phyloP scores from a whole-genome alignment of 2,888 invertebrate species.

The Labia minor region DNA sequence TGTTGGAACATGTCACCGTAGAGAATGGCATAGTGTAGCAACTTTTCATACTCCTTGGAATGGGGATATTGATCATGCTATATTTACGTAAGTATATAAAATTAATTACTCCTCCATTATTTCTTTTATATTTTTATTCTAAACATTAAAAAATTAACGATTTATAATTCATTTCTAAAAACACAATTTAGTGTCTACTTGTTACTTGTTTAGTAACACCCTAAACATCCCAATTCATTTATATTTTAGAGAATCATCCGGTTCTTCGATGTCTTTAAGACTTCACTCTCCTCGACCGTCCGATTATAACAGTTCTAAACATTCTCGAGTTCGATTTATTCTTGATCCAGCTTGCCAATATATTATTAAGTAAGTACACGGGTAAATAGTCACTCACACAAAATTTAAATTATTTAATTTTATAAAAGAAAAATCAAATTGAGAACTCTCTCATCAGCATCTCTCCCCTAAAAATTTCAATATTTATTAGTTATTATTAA shows the following conservation, averaged over 20 bases:
- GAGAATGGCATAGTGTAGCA: constrained; percentile 46
- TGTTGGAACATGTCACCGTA: constrained; percentile 35
- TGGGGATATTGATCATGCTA: constrained; percentile 46
- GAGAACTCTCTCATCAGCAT: too few species aligned
- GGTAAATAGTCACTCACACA: too few species aligned
- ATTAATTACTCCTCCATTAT: not conserved
- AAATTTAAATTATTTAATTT: too few species aligned
- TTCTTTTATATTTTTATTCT: not conserved
- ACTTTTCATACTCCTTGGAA: constrained; percentile 57
- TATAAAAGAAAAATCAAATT: too few species aligned
- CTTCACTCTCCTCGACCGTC: constrained; percentile 45
- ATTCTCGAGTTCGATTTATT: constrained; percentile 47
- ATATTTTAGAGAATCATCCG: constrained; percentile 35
- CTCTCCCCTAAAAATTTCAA: too few species aligned
- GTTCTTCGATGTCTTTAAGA: constrained; percentile 47
- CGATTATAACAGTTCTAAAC: constrained; percentile 34
- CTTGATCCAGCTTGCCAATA: constrained; percentile 64
- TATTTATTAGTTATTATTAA: too few species aligned
- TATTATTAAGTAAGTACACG: constrained; percentile 45
- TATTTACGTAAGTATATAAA: constrained; percentile 44
- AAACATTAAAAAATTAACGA: too few species aligned
- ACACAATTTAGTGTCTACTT: too few species aligned
- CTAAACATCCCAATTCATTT: not conserved
- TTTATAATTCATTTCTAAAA: too few species aligned
- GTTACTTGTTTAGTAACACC: too few species aligned